A percentile compares a stretch with the other conserved stretches of the same genome.
Evolutionary conservation across 1,140 invertebrate species (phyloP).

Genomic region (Bombus affinis): DNA sequence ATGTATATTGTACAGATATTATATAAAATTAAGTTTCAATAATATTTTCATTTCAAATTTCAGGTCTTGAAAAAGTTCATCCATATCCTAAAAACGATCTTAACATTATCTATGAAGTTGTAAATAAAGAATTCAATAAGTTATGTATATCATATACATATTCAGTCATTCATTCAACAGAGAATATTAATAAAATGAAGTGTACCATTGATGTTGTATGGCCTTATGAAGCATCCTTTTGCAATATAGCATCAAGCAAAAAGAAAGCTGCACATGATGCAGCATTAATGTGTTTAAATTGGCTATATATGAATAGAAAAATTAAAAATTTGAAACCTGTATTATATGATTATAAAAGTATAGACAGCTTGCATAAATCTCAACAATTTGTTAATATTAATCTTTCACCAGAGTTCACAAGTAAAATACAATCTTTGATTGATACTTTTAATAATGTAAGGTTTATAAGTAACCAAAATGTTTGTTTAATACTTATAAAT

Average conservation of each 20-base stretch:
- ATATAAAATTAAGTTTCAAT: neutral
- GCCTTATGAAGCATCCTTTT: constrained; percentile 71
- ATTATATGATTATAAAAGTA: constrained; percentile 54
- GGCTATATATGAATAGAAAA: constrained; percentile 64
- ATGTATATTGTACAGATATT: neutral
- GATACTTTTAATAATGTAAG: constrained; percentile 65
- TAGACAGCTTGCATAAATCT: neutral
- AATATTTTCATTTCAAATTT: constrained; percentile 39
- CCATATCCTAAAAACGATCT: constrained; percentile 49
- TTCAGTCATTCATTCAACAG: neutral
- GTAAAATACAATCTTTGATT: constrained; percentile 62
- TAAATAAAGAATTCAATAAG: constrained; percentile 56
- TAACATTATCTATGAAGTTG: constrained; percentile 53
- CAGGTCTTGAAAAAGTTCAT: constrained; percentile 67
- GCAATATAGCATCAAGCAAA: constrained; percentile 59
- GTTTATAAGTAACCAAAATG: neutral
- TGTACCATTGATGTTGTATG: constrained; percentile 70
- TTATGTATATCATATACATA: constrained; percentile 17
- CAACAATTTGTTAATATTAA: constrained; percentile 44
- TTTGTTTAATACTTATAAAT: constrained; percentile 25
- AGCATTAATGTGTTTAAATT: constrained; percentile 70
- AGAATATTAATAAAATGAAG: constrained; percentile 33
- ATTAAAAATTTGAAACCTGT: constrained; percentile 59
- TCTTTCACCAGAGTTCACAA: constrained; percentile 54
- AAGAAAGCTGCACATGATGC: constrained; percentile 42